These are phyloP conservation scores for Formica selysi DNA, from an alignment of 1,140 invertebrate species.

Conservation along the genomic window DNA sequence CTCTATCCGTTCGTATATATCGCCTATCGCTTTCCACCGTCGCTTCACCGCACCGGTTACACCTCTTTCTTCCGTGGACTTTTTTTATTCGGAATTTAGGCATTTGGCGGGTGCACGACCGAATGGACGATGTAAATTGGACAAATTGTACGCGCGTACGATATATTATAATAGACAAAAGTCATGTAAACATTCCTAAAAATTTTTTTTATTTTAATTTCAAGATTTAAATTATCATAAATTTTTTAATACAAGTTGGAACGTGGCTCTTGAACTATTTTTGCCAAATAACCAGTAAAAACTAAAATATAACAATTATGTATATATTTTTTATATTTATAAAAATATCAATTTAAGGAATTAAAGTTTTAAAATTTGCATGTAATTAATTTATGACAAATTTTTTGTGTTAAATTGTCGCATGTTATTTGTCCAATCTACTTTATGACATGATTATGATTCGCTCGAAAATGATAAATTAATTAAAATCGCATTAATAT, in stretches of 20 bases:
- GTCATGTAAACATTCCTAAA: background rate
- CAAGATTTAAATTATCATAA: background rate
- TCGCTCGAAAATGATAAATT: conserved; percentile 28
- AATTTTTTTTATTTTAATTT: background rate
- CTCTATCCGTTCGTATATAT: conserved; percentile 20
- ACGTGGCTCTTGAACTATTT: background rate
- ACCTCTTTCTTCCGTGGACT: conserved; percentile 51
- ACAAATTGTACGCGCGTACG: conserved; percentile 1
- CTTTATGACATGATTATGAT: conserved; percentile 45
- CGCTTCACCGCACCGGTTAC: conserved; percentile 53
- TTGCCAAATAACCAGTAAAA: background rate
- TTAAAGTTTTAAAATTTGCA: background rate
- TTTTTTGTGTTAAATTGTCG: background rate
- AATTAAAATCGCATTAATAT: background rate
- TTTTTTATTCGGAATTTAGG: conserved; percentile 6
- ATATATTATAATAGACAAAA: background rate
- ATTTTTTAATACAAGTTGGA: background rate
- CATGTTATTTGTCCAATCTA: conserved; percentile 13
- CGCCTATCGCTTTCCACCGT: conserved; percentile 39
- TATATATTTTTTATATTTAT: background rate
- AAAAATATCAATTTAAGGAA: background rate
- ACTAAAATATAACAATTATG: background rate
- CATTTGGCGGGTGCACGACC: conserved; percentile 66
- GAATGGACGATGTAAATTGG: conserved; percentile 40
- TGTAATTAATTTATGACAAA: background rate